phyloP scores from a whole-genome alignment of 2,113 vertebrate genomes.

The Sebastes fasciatus region DNA sequence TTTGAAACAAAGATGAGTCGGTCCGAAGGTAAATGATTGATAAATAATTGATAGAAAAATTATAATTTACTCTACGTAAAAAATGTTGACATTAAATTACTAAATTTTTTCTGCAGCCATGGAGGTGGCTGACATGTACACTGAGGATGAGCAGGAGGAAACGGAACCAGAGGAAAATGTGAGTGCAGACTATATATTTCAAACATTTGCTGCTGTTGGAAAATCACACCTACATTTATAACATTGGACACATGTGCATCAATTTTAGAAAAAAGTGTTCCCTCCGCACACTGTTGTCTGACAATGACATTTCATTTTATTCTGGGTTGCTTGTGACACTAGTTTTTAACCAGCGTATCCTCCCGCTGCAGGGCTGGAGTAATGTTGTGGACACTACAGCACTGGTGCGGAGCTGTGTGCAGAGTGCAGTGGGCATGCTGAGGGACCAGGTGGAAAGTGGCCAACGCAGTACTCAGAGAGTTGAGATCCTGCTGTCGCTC shows the following conservation, averaged over 20 bases:
- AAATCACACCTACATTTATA: background rate
- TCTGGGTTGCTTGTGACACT: background rate
- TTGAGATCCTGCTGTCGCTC: constrained; percentile 90
- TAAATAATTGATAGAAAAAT: background rate
- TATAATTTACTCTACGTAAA: background rate
- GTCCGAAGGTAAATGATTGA: constrained; percentile 70
- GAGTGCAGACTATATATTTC: constrained; percentile 41
- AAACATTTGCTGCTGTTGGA: background rate
- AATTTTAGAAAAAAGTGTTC: background rate
- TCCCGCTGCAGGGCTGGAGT: constrained; percentile 51
- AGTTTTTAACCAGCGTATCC: constrained; percentile 5
- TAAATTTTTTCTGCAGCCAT: constrained; percentile 68
- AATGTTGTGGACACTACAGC: constrained; percentile 88
- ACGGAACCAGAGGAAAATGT: constrained; percentile 62
- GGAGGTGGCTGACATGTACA: constrained; percentile 78
- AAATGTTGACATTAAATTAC: background rate
- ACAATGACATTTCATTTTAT: background rate
- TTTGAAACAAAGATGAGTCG: constrained; percentile 81
- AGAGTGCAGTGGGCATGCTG: constrained; percentile 92
- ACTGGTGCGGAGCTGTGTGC: constrained; percentile 92
- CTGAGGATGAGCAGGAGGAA: constrained; percentile 50
- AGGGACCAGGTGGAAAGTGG: constrained; percentile 82
- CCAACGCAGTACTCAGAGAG: constrained; percentile 85
- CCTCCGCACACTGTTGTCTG: background rate
- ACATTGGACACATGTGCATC: background rate